Evolutionary conservation across 2,888 invertebrate species (phyloP).

Genomic region (Dugesia japonica): DNA sequence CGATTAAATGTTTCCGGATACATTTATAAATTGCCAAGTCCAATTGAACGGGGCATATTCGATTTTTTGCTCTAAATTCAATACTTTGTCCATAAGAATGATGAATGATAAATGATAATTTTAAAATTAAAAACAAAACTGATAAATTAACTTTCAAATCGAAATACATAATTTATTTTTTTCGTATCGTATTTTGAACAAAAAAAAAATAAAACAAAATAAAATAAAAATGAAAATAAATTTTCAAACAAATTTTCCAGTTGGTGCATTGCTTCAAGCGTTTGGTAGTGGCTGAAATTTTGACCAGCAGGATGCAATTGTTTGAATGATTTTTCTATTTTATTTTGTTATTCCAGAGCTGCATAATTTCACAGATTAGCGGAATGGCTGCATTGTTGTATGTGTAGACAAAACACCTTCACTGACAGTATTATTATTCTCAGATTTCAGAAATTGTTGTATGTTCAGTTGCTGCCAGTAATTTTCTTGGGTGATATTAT

Average conservation of each 20-base stretch:
- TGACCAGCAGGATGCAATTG: constrained; percentile 16
- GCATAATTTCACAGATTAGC: background rate
- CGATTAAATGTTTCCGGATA: background rate
- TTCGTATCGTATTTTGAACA: background rate
- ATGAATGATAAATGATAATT: background rate
- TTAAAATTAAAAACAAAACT: too few relatives aligned
- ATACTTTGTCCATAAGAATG: background rate
- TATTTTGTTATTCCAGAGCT: too few relatives aligned
- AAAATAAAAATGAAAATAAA: background rate
- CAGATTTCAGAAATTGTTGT: background rate
- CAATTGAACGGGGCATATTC: background rate
- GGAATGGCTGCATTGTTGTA: background rate
- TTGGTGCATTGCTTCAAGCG: constrained; percentile 6
- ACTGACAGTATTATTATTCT: background rate
- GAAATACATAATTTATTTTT: background rate
- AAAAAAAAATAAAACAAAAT: background rate
- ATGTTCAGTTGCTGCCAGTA: background rate
- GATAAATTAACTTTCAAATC: background rate
- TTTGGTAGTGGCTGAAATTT: background rate
- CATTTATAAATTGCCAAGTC: background rate
- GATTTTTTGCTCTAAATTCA: background rate
- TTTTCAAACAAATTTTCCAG: background rate
- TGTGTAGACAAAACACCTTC: constrained; percentile 5
- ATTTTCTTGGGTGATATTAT: background rate
- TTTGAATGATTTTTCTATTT: background rate